phyloP scores from a whole-genome alignment of 2,113 vertebrate genomes.

The Aviceda subcristata region DNA sequence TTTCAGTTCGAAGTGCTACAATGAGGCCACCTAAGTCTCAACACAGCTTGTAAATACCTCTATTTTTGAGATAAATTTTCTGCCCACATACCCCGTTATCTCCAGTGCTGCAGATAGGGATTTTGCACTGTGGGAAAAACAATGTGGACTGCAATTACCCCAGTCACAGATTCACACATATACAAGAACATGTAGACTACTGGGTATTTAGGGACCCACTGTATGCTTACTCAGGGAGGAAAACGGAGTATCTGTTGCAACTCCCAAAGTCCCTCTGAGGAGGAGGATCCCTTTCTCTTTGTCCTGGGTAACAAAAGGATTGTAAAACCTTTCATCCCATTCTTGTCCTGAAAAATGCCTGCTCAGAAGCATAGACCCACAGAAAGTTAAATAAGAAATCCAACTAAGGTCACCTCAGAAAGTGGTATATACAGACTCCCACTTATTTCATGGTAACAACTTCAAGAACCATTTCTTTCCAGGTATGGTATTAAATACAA shows the following conservation, averaged over 20 bases:
- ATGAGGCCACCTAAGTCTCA: not conserved
- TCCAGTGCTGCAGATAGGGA: not conserved
- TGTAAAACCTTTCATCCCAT: rapidly evolving
- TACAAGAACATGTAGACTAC: not conserved
- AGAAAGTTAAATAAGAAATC: not conserved
- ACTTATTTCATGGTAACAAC: not conserved
- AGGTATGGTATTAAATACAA: not conserved
- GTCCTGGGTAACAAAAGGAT: not conserved
- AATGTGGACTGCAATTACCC: not conserved
- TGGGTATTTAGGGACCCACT: not conserved
- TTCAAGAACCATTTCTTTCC: not conserved
- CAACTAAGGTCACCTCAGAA: not conserved
- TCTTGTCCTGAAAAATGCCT: not conserved
- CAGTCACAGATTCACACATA: not conserved
- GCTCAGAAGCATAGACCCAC: not conserved
- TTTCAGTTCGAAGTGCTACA: not conserved
- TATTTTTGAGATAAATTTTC: not conserved
- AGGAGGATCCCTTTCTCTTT: not conserved
- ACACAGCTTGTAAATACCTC: not conserved
- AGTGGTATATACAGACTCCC: not conserved
- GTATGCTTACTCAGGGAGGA: not conserved
- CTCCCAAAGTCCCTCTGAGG: not conserved
- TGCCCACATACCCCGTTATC: rapidly evolving
- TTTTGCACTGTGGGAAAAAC: not conserved
- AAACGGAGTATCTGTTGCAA: not conserved